Conservation (phyloP, 2,797 vertebrate genomes). For the Myotis pilosus region DNA sequence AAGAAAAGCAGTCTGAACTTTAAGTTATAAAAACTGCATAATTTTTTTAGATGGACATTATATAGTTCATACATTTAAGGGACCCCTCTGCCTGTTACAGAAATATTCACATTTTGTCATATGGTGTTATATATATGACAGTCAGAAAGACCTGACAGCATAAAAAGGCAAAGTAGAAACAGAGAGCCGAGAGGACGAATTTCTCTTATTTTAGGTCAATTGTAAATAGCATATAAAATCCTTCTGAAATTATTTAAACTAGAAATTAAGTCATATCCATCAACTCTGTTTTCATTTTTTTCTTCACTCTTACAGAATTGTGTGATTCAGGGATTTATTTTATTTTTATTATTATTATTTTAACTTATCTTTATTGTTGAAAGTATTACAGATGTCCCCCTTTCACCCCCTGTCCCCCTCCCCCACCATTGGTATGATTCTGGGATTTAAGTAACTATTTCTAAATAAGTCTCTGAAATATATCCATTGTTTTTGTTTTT, state of each 20-base stretch:
- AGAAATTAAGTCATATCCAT: neutral
- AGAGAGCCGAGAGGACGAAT: neutral
- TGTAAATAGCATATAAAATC: neutral
- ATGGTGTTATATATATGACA: neutral
- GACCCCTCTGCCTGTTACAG: neutral
- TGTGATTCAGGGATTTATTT: neutral
- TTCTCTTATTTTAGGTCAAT: neutral
- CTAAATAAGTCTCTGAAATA: neutral
- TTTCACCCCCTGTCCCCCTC: fast-evolving
- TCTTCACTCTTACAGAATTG: neutral
- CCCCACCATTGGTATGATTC: neutral
- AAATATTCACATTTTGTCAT: neutral
- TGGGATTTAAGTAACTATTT: neutral
- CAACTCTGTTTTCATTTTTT: slow-evolving; percentile 17
- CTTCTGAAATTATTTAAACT: slow-evolving; percentile 39
- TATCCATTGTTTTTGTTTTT: neutral
- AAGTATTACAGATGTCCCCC: no score
- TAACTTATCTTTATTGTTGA: no score
- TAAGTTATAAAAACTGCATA: neutral
- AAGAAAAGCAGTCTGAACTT: neutral
- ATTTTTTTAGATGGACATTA: neutral
- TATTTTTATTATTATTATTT: no score
- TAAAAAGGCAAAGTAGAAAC: neutral
- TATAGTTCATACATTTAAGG: neutral
- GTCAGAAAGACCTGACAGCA: neutral